Percentiles rank a stretch among this genome's conserved stretches.
phyloP scores from a whole-genome alignment of 2,113 vertebrate genomes.

The Lepidiolamprologus cunningtoni region DNA sequence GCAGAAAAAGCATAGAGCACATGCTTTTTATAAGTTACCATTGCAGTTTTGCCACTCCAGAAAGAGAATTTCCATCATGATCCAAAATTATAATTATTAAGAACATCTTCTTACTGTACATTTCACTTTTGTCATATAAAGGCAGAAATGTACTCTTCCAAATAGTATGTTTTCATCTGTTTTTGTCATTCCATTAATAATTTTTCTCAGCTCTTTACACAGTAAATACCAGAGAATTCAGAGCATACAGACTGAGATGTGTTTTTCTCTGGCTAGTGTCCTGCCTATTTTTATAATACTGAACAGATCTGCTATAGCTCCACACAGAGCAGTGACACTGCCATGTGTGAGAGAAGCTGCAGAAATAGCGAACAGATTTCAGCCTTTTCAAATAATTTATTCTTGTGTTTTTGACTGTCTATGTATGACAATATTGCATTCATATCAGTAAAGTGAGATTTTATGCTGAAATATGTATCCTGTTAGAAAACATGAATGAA shows the following conservation, averaged over 20 bases:
- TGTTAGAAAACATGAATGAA: background rate
- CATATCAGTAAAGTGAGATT: conserved; percentile 16
- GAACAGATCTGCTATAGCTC: background rate
- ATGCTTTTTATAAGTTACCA: background rate
- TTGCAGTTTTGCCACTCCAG: background rate
- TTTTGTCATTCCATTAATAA: background rate
- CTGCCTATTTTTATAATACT: background rate
- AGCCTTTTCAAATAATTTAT: conserved; percentile 37
- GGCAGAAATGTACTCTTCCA: background rate
- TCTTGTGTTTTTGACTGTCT: conserved; percentile 25
- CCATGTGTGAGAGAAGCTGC: background rate
- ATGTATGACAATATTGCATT: conserved; percentile 16
- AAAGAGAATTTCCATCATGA: background rate
- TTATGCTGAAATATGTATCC: conserved; percentile 23
- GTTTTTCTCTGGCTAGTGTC: background rate
- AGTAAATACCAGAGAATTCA: background rate
- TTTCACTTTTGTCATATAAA: background rate
- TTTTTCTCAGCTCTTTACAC: background rate
- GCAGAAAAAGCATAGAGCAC: background rate
- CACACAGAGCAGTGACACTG: background rate
- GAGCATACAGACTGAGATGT: background rate
- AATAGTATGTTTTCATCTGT: background rate
- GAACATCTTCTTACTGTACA: background rate
- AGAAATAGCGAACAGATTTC: background rate
- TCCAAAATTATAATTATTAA: background rate